Base-by-base conservation (phyloP, 2,113 vertebrate genomes). In the Pachycephala philippinensis region DNA sequence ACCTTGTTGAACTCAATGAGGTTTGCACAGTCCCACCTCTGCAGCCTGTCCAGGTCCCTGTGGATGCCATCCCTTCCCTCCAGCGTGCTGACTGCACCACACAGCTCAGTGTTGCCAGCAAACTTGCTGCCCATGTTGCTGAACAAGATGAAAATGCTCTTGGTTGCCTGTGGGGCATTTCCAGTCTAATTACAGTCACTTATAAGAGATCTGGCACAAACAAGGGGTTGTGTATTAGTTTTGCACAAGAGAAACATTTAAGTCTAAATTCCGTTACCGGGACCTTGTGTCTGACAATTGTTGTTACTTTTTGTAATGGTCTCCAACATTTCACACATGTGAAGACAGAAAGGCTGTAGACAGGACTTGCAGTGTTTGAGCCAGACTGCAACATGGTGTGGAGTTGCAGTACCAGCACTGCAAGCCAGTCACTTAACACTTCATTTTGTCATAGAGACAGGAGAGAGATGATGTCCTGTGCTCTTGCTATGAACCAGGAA, bases 401-500 rank as follows among this genome's bases (percentile, higher is more conserved):
- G 78, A 95, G 65, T 35, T 63, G 37, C 78, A 40, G 42, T 87
- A 80, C 60, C 19, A 92, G 57, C 68, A 49, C 83, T 76, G 84
- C 87, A 53, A 71, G 22, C 88, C 92, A 42, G 90, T 98, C 98
- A 93, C 82, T 98, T 98, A 97, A 95, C 97, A 95, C 97, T 91
- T 97, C 95, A 91, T 97, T 96, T 97, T 97, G 74, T 79, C 75
- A 74, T 71, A 40, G 64, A 97, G 97, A 96, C 97, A 95, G 87
- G 97, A 85, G 91, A 97, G 45, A 40, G 75, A 61, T 89, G 79
- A 91, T 87, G 79, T 63, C 40, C 90, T 59, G 68, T 97, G 96
- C 95, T 97, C 79, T 97, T 94, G 93, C 97, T 92, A 4, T 98
- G 98, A 98, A 97, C 98, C 97, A 77, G 71, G 94, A 97, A 96